Base-by-base conservation (phyloP, 2,797 vertebrate genomes). In the Lemur catta region DNA sequence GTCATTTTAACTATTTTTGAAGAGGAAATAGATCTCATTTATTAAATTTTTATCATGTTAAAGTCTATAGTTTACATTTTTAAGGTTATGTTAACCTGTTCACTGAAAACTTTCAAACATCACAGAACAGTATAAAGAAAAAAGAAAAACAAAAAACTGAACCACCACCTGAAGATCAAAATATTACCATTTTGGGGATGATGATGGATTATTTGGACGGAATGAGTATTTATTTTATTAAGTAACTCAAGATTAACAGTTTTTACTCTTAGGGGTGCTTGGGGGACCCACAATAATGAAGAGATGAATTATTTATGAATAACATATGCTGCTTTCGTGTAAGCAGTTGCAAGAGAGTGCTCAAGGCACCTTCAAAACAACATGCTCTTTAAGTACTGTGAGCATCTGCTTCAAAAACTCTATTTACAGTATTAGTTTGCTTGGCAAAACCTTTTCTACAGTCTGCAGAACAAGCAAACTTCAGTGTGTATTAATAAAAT, bases 221-320 rank as follows among this genome's bases (percentile, higher is more conserved):
- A 12, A 63, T 85, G 17, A 20, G 2, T 79, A 59, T 84, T 89
- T 78, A 84, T 11, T 84, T 89, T 85, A 57, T 65, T 76, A 82
- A 75, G 89, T 81, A 88, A 43, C 43, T 76, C 18, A 38, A 55
- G 22, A 80, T 71, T 67, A 84, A 61, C 6, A 7, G 8, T 50
- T 48, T 74, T 57, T 63, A 57, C 22, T 41, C 13, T 48, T 57
- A 22, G 46, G 6, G 50, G 35, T 72, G 33, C 30, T 75, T 57
- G 55, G 57, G 78, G n/a, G 8, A 82, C 52, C 33, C 14, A 75
- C 9, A 79, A n/a, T 78, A 61, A 79, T 76, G 50, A 92, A 67
- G 38, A 94, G 20, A 76, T 89, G 33, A 74, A 76, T 86, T 72
- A 72, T 82, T 76, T 92, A 55, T 94, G 35, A 94, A 43, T 41